Percentiles rank a stretch among this genome's conserved stretches.
Conservation (phyloP, 2,888 invertebrate species). For the Lapara coniferarum region DNA sequence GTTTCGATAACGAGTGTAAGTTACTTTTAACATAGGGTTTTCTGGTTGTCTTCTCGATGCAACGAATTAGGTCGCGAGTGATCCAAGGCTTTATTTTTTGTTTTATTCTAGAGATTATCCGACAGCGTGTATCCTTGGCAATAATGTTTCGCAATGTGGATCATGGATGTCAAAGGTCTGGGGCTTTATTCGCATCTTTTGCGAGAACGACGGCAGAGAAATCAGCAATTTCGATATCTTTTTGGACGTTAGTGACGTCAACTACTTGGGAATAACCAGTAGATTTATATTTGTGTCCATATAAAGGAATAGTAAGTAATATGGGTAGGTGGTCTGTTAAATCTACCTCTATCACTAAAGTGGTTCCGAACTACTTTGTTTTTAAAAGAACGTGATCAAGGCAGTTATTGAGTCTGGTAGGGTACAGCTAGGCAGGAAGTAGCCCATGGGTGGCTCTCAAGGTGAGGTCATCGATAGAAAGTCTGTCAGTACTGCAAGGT, state of each 20-base stretch:
- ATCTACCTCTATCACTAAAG: neutral
- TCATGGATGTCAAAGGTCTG: neutral
- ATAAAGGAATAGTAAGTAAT: neutral
- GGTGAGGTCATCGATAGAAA: neutral
- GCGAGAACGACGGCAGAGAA: neutral
- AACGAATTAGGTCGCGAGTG: neutral
- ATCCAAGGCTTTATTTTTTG: neutral
- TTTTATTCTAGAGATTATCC: neutral
- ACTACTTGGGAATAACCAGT: neutral
- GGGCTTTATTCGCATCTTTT: neutral
- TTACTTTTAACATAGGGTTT: neutral
- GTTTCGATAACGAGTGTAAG: neutral
- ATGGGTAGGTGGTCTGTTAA: constrained; percentile 2
- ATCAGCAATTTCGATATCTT: neutral
- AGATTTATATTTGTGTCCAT: neutral
- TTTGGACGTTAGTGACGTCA: neutral
- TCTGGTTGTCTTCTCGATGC: neutral
- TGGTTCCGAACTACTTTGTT: neutral
- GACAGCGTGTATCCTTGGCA: neutral
- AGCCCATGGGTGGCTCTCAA: neutral
- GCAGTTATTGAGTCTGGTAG: neutral
- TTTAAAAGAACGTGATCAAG: constrained; percentile 1
- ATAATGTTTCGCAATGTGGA: neutral
- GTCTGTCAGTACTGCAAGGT: neutral
- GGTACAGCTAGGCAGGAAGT: neutral